Evolutionary conservation across 2,888 invertebrate genomes (phyloP), one percentile per base, ranked within the genome.

Genomic region (Microplitis manilae): DNA sequence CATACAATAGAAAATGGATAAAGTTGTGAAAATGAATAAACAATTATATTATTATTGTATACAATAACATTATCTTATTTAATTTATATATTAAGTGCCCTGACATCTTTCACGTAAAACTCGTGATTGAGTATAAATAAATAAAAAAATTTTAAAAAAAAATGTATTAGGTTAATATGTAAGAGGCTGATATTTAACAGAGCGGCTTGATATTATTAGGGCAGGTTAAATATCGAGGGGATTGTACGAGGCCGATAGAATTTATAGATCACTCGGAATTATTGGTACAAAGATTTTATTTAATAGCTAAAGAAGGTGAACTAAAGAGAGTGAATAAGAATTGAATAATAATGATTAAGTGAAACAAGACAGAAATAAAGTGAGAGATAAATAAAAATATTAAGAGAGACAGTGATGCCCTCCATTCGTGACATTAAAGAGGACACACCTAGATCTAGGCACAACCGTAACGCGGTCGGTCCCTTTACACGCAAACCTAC

Each of bases 401-500:
- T 7, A 15, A 39, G 17, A 15, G 17, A 15, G 40, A 41, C 50
- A n/a, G 17, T 70, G 74, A 41, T 75, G 74, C 71, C 74, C 78
- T 76, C 77, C 73, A 79, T 77, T 78, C 82, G 79, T 82, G 82
- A 82, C 82, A 82, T 82, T 82, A 82, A 81, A 77, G 78, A 77
- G 81, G 82, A 78, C 81, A 81, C 81, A 81, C 82, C 81, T 81
- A 79, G 77, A 82, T 81, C 79, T 80, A 77, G 82, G 79, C 82
- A 81, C 80, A 82, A 81, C 77, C 79, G 79, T 79, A 82, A 79
- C 80, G 80, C 61, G 70, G 69, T 67, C 74, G 77, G 80, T 81
- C 81, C 76, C 79, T 82, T 82, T 80, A 77, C 80, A 82, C 82
- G 82, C 77, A 78, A 82, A 78, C 73, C 68, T 59, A 73, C 76